Percentiles rank a stretch among this genome's conserved stretches.
phyloP scores from a whole-genome alignment of 2,113 vertebrate genomes.

The Caranx melampygus region DNA sequence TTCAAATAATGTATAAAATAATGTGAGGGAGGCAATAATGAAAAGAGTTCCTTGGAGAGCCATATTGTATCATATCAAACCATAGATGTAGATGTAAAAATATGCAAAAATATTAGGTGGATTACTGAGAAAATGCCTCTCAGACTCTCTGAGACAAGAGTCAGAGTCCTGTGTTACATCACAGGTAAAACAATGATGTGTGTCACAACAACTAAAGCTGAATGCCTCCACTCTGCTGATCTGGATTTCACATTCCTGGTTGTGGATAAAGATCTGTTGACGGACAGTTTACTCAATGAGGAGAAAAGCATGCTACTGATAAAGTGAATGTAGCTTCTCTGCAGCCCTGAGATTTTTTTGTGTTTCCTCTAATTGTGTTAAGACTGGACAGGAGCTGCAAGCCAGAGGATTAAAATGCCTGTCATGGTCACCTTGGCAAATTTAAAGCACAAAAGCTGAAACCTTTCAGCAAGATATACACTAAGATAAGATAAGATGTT shows the following conservation, averaged over 20 bases:
- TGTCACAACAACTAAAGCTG: slow-evolving; percentile 3
- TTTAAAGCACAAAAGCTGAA: neutral
- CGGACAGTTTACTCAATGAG: slow-evolving; percentile 4
- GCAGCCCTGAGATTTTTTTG: too few relatives aligned
- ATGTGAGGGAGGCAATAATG: too few relatives aligned
- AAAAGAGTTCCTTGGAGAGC: too few relatives aligned
- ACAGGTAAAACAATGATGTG: neutral
- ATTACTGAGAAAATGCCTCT: too few relatives aligned
- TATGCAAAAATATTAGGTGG: too few relatives aligned
- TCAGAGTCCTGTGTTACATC: neutral
- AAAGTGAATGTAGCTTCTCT: neutral
- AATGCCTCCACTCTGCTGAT: slow-evolving; percentile 22
- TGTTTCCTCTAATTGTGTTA: neutral
- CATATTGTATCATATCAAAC: too few relatives aligned
- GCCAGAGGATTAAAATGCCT: neutral
- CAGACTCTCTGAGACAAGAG: neutral
- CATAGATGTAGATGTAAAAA: too few relatives aligned
- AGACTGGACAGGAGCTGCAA: neutral
- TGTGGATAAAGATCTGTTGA: slow-evolving; percentile 21
- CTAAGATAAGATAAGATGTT: too few relatives aligned
- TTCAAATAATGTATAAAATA: too few relatives aligned
- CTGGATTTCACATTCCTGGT: slow-evolving; percentile 29
- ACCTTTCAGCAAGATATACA: neutral
- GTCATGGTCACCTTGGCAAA: too few relatives aligned
- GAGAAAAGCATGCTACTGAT: neutral